phyloP scores from a whole-genome alignment of 2,797 vertebrate genomes.

The Artibeus jamaicensis region DNA sequence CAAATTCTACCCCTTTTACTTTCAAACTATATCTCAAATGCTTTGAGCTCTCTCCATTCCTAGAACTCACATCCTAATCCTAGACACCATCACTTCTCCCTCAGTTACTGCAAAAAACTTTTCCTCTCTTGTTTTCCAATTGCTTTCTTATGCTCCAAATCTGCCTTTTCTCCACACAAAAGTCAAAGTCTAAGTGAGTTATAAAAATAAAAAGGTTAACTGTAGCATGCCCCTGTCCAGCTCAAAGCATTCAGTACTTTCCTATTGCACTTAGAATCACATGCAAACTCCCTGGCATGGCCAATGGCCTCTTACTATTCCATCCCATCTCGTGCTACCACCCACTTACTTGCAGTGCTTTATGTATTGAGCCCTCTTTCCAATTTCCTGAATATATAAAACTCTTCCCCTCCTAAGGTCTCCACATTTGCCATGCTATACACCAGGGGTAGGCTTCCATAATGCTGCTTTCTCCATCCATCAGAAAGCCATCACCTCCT shows the following conservation, averaged over 20 bases:
- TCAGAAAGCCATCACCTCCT: neutral
- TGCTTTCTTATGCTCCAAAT: neutral
- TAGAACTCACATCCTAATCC: neutral
- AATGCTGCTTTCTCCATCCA: neutral
- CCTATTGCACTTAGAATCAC: neutral
- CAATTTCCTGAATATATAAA: neutral
- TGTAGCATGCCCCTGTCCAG: neutral
- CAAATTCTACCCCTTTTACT: neutral
- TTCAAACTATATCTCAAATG: neutral
- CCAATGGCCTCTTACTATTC: too few species aligned
- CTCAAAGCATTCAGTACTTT: neutral
- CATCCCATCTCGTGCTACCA: neutral
- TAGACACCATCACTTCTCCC: neutral
- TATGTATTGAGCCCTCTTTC: neutral
- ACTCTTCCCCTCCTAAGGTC: neutral
- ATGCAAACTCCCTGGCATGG: neutral
- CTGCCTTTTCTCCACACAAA: neutral
- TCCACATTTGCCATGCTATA: neutral
- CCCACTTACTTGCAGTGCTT: neutral
- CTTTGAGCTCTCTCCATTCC: neutral
- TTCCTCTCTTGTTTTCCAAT: neutral
- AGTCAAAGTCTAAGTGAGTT: neutral
- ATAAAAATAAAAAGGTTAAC: neutral
- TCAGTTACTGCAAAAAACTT: neutral
- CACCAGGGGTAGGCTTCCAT: neutral